Percentiles rank a stretch among this genome's conserved stretches.
phyloP scores from a whole-genome alignment of 1,140 invertebrate species.

The Archivesica marissinica region DNA sequence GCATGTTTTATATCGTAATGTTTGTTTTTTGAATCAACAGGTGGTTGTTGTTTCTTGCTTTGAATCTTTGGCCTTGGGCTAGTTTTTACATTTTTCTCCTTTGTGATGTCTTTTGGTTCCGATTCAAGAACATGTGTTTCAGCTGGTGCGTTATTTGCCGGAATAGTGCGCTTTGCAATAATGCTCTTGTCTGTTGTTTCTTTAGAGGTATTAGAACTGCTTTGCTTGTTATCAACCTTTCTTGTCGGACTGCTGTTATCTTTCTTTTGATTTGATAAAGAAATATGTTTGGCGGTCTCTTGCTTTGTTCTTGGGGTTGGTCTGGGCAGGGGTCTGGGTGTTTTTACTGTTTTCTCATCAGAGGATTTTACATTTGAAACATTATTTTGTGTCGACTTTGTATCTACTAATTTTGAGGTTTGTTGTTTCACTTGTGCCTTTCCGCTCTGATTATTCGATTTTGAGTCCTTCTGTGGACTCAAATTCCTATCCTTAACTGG shows the following conservation, averaged over 20 bases:
- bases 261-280: background rate
- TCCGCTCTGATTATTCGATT: background rate
- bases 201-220: background rate
- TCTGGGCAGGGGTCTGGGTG: too few relatives aligned
- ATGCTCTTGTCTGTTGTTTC: background rate
- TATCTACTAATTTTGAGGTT: background rate
- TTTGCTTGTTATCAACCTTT: background rate
- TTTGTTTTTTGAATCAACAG: background rate
- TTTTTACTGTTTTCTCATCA: constrained; percentile 9
- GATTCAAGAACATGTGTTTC: background rate
- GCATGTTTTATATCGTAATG: background rate
- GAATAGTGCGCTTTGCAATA: background rate
- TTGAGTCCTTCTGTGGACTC: constrained; percentile 5
- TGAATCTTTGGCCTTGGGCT: constrained; percentile 2
- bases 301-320: background rate
- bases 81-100: background rate
- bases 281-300: background rate
- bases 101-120: background rate
- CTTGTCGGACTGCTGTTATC: background rate
- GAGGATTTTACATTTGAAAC: background rate
- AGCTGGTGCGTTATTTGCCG: constrained; percentile 1
- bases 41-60: background rate
- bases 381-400: background rate
- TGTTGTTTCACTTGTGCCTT: background rate
- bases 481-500: constrained; percentile 9